Evolutionary conservation across 2,888 invertebrate species (phyloP).

Genomic region (Mythimna albipuncta): DNA sequence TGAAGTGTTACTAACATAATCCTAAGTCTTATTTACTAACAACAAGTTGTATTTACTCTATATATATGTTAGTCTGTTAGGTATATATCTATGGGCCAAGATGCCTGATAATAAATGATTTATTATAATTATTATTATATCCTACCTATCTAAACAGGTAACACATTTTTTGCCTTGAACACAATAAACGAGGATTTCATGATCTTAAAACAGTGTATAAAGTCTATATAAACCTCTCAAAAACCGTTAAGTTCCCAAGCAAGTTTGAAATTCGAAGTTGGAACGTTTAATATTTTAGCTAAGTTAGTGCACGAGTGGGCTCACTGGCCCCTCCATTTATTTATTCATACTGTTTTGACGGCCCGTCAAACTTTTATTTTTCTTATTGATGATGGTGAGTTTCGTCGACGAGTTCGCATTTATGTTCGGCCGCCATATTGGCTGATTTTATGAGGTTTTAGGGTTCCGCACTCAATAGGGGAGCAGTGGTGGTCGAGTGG

Average conservation of each 20-base stretch:
- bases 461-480: no score
- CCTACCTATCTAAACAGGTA: no score
- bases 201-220: background rate
- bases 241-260: conserved; percentile 66
- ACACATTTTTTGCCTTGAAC: no score
- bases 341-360: conserved; percentile 82
- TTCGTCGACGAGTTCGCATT: conserved; percentile 35
- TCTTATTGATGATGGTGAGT: conserved; percentile 64
- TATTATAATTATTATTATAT: no score
- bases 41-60: no score
- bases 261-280: conserved; percentile 64
- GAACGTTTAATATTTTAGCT: conserved; percentile 77
- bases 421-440: conserved; percentile 37
- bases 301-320: conserved; percentile 68
- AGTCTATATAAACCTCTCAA: conserved; percentile 52
- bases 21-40: no score
- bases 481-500: no score
- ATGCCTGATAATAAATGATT: no score
- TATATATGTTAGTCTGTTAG: no score
- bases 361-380: conserved; percentile 76
- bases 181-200: no score
- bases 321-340: conserved; percentile 67
- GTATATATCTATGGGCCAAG: no score
- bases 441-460: conserved; percentile 8
- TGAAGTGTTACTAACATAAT: no score